Evolutionary conservation across 2,797 vertebrate genomes (phyloP), one percentile per base, ranked within the genome.

Genomic region (Enteromius afrohamiltoni): DNA sequence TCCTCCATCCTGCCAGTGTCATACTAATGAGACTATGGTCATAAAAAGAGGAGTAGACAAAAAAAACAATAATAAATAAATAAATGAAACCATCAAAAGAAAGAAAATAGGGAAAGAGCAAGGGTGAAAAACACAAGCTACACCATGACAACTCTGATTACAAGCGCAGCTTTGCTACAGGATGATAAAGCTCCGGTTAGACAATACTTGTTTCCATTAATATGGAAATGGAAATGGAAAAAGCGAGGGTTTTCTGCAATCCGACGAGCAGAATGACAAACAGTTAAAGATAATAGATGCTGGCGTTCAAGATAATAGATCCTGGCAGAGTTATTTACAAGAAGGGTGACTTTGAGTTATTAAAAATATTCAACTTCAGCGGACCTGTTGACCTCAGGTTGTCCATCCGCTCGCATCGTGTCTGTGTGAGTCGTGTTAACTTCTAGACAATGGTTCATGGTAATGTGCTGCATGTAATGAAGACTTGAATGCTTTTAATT

Each of bases 211-310:
- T 89, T 91, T 87, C 78, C 89, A 91, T 91, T 87, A 93, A 92
- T 89, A 92, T 91, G 90, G 83, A 92, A 91, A 92, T 91, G 90
- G 83, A 92, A 91, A 90, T 87, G 79, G n/a, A n/a, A 82, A 87
- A 58, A 64, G 86, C 76, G 74, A 85, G 88, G 80, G 83, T 82
- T 86, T 83, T 90, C 83, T 91, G 85, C 80, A 86, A 84, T 83
- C 78, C 77, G 49, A 79, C 75, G 62, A 79, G 47, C 65, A 53
- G 85, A 88, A 88, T 85, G 79, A 83, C 78, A 88, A 82, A 79
- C 34, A 69, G 81, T 60, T 85, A 62, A 82, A 83, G 85, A 64
- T 86, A 88, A 86, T 88, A 74, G 67, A 73, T 71, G 17, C 37
- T 60, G 51, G 23, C 37, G 3, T 64, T 81, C 79, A 80, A 60